These are phyloP conservation scores for Bombus turneri DNA, from an alignment of 1,140 invertebrate genomes.

Conservation along the genomic window DNA sequence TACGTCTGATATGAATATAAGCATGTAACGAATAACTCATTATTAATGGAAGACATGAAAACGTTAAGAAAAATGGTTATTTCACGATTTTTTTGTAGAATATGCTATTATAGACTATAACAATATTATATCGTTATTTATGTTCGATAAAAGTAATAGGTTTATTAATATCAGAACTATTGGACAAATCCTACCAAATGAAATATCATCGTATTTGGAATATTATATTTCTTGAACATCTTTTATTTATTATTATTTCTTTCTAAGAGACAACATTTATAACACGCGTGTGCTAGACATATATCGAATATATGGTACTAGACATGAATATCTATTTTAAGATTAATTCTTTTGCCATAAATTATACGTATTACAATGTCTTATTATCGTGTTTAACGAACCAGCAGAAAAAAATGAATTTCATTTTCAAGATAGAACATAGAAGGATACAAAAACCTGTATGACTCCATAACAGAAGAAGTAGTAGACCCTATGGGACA, in stretches of 20 bases:
- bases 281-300: too few species aligned
- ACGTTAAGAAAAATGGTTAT: neutral
- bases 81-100: neutral
- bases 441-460: neutral
- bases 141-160: neutral
- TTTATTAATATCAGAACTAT: neutral
- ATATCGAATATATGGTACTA: too few species aligned
- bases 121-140: neutral
- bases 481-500: neutral
- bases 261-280: too few species aligned
- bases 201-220: neutral
- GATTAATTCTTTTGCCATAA: too few species aligned
- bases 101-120: too few species aligned
- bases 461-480: neutral
- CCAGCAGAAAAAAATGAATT: neutral
- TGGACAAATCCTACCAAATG: neutral
- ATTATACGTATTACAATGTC: neutral
- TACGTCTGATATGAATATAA: neutral
- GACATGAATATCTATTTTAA: too few species aligned
- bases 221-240: neutral
- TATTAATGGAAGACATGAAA: neutral
- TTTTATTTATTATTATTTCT: neutral
- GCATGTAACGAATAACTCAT: neutral
- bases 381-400: neutral
- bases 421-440: neutral